Percentiles rank a stretch among this genome's conserved stretches.
Evolutionary conservation across 2,888 invertebrate genomes (phyloP).

Genomic region (Clostera curtula): DNA sequence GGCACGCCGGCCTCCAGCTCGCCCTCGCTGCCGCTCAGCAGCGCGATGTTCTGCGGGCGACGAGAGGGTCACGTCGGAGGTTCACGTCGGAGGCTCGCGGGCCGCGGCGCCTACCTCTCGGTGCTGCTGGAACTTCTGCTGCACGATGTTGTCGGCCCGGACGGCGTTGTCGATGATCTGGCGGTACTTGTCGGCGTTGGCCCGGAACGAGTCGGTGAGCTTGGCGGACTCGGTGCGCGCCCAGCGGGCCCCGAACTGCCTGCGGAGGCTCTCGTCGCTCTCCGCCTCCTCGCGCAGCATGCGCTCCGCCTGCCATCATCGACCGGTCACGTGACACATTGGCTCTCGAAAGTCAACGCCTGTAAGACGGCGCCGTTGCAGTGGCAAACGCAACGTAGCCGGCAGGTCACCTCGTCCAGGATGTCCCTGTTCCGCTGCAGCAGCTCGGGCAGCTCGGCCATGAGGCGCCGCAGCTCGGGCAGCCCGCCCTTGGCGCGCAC

Average conservation of each 20-base stretch:
- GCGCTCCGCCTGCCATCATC: constrained; percentile 61
- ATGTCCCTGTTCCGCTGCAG: constrained; percentile 92
- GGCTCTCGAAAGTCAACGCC: too few relatives aligned
- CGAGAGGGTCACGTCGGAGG: background rate
- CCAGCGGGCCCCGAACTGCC: constrained; percentile 96
- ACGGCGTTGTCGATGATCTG: constrained; percentile 95
- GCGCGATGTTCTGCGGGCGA: constrained; percentile 78
- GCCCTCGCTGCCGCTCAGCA: constrained; percentile 84
- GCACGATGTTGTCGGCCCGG: constrained; percentile 86
- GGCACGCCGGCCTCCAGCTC: constrained; percentile 84
- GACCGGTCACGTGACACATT: too few relatives aligned
- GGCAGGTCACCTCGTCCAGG: constrained; percentile 93
- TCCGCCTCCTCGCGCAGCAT: constrained; percentile 92
- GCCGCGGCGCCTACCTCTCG: constrained; percentile 42
- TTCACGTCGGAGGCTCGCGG: background rate
- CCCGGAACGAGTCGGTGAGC: constrained; percentile 91
- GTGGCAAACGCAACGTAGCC: constrained; percentile 72
- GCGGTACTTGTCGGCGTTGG: constrained; percentile 93
- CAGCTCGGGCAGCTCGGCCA: constrained; percentile 91
- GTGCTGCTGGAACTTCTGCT: constrained; percentile 89
- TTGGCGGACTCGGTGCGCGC: constrained; percentile 89
- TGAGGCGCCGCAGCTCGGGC: constrained; percentile 79
- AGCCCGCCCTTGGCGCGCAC: constrained; percentile 88
- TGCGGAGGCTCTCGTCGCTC: constrained; percentile 89
- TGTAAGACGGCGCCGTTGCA: background rate